Evolutionary conservation across 2,797 vertebrate genomes (phyloP), one percentile per base, ranked within the genome.

Genomic region (Sardinella longiceps): DNA sequence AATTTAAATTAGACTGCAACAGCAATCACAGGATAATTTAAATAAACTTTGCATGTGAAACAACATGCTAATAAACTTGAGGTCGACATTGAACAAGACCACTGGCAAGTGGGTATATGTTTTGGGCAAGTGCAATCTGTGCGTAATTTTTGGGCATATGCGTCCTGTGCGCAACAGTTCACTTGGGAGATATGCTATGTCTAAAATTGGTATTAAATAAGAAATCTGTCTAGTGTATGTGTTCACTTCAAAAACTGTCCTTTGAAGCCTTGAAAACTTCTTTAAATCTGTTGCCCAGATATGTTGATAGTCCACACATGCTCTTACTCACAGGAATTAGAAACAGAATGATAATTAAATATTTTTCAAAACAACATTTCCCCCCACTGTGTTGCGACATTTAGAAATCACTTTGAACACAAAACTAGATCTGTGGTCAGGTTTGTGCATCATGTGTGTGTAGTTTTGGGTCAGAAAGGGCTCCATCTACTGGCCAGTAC

Each of bases 401-500:
- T 77, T 77, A 23, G 37, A 53, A 80, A 87, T 84, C 83, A 20
- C 39, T 51, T 56, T 37, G 48, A n/a, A 25, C 70, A 33, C 14
- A 4, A 33, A 39, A 37, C 10, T 46, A 7, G 45, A 9, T 46
- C 46, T 48, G 46, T 12, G 46, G 6, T 46, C 46, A 77, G 18
- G 15, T 43, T 77, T 39, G 37, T 77, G 33, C 4, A 70, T 20
- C 18, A 56, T 53, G n/a, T 6, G 66, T 3, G 51, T 3, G 43
- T 37, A 25, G 46, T 33, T 5, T 53, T 50, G 28, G 43, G 33
- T 60, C 60, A 74, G 48, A 70, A 85, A 45, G 48, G 82, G 30
- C 84, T 25, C 84, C 84, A 74, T 85, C 84, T 85, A 77, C 60
- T 85, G 84, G 84, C 18, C 14, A 37, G 50, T 28, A 56, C 3